Percentiles rank a stretch among this genome's conserved stretches.
Conservation (phyloP, 2,888 invertebrate species). For the Eretmocerus hayati region DNA sequence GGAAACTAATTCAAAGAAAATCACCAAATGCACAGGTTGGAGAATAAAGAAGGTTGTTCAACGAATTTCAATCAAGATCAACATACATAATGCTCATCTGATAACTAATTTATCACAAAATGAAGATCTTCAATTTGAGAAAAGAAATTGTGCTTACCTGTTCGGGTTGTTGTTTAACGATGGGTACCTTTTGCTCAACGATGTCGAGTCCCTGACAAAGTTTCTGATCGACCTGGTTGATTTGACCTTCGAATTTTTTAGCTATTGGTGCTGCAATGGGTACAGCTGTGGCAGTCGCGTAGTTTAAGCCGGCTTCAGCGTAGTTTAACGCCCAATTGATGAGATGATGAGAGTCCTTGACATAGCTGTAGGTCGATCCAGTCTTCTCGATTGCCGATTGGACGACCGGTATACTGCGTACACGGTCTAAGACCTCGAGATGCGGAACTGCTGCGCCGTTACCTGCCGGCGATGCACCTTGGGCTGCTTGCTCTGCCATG, state of each 20-base stretch:
- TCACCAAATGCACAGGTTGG: too few species aligned
- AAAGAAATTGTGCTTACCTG: conserved; percentile 42
- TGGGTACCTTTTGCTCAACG: conserved; percentile 53
- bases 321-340: conserved; percentile 53
- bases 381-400: conserved; percentile 43
- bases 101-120: too few species aligned
- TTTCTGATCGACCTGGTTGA: conserved; percentile 51
- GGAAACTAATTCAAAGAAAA: too few species aligned
- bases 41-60: too few species aligned
- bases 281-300: conserved; percentile 50
- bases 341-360: conserved; percentile 50
- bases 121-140: too few species aligned
- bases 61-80: too few species aligned
- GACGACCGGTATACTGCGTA: conserved; percentile 40
- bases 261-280: conserved; percentile 50
- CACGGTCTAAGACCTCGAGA: conserved; percentile 41
- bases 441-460: conserved; percentile 23
- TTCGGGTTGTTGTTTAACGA: conserved; percentile 52
- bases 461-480: not conserved
- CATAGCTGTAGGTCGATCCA: conserved; percentile 38
- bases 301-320: conserved; percentile 51
- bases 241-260: conserved; percentile 50
- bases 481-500: too few species aligned
- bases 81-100: too few species aligned
- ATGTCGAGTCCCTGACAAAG: conserved; percentile 53